Evolutionary conservation across 1,140 invertebrate species (phyloP).

Genomic region (Eumeta japonica): DNA sequence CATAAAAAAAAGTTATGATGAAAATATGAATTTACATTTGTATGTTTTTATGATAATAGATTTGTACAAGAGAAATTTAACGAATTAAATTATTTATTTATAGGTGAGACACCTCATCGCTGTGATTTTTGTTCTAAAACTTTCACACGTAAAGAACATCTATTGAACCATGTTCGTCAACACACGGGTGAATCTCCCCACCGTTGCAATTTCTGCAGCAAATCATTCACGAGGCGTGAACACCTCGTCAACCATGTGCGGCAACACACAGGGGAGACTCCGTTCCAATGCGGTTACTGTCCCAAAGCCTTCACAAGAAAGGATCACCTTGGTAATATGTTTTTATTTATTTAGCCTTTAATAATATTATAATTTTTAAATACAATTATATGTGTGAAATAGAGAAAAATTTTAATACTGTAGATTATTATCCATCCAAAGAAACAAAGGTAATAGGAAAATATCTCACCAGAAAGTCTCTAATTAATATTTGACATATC

Average conservation of each 20-base stretch:
- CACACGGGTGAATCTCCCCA: slow-evolving; percentile 82
- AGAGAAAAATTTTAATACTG: slow-evolving; percentile 72
- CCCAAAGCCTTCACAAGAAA: slow-evolving; percentile 84
- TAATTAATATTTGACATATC: too few species aligned
- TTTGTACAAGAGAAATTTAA: too few species aligned
- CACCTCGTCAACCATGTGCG: slow-evolving; percentile 81
- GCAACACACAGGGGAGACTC: slow-evolving; percentile 79
- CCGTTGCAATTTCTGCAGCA: slow-evolving; percentile 77
- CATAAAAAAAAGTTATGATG: background rate
- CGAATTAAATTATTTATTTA: slow-evolving; percentile 8
- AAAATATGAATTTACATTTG: background rate
- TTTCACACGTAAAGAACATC: slow-evolving; percentile 79
- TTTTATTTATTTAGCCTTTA: too few species aligned
- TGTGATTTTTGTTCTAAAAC: slow-evolving; percentile 83
- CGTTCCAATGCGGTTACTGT: slow-evolving; percentile 72
- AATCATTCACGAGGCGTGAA: slow-evolving; percentile 80
- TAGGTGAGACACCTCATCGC: slow-evolving; percentile 81
- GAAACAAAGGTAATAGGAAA: too few species aligned
- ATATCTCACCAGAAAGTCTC: too few species aligned
- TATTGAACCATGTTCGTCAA: slow-evolving; percentile 79
- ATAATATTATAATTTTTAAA: too few species aligned
- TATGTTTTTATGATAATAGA: background rate
- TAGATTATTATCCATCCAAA: too few species aligned
- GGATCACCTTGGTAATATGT: slow-evolving; percentile 88
- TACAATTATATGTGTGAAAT: too few species aligned